These are phyloP conservation scores for Gyps fulvus DNA, from an alignment of 2,113 vertebrate species.

Conservation along the genomic window DNA sequence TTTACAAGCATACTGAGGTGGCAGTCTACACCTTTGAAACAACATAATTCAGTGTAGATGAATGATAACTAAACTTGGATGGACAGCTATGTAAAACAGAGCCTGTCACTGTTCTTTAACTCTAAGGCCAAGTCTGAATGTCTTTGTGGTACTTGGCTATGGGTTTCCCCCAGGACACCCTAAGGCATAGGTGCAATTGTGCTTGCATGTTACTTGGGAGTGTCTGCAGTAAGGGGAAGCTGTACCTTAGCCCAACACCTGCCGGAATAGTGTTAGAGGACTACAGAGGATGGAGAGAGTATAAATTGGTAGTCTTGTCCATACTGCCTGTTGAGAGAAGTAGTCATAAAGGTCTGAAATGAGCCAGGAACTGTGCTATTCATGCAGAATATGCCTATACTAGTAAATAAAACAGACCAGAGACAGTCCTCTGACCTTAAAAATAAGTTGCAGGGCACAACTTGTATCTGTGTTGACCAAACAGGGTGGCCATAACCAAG, in stretches of 20 bases:
- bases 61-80: background rate
- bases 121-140: background rate
- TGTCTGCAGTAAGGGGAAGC: background rate
- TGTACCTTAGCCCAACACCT: rapidly evolving
- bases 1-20: background rate
- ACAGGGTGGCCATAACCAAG: background rate
- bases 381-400: rapidly evolving
- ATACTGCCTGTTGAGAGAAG: background rate
- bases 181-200: rapidly evolving
- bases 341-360: background rate
- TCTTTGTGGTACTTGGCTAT: background rate
- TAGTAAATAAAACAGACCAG: background rate
- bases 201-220: background rate
- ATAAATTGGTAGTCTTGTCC: background rate
- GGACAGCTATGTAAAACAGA: background rate
- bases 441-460: background rate
- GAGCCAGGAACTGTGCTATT: background rate
- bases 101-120: background rate
- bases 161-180: background rate
- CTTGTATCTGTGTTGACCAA: background rate
- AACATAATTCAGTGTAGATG: background rate
- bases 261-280: background rate
- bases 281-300: background rate
- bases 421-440: background rate
- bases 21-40: background rate